Conservation (phyloP, 2,797 vertebrate genomes). For the Dendrocincla fuliginosa region DNA sequence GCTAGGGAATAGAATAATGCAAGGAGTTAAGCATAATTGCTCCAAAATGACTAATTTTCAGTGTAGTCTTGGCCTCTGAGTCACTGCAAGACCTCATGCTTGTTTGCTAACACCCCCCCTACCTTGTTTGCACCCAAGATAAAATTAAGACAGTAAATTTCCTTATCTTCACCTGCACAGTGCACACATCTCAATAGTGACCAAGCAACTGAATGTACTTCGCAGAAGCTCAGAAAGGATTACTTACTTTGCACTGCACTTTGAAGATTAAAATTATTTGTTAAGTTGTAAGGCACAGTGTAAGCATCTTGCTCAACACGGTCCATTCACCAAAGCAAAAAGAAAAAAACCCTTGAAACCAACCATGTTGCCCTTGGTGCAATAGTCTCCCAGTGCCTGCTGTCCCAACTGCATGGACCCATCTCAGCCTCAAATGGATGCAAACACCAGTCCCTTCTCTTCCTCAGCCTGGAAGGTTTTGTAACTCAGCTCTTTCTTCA, state of each 20-base stretch:
- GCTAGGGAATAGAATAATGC: background rate
- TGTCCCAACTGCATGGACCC: background rate
- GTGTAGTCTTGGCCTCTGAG: background rate
- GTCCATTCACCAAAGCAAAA: background rate
- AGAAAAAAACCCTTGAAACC: background rate
- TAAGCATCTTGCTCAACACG: background rate
- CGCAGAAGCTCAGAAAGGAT: background rate
- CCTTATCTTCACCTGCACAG: background rate
- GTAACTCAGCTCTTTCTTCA: background rate
- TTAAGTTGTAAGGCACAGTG: background rate
- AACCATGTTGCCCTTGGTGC: background rate
- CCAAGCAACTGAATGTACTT: background rate
- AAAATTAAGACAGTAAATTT: slow-evolving; percentile 1
- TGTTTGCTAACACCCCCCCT: background rate
- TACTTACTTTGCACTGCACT: background rate
- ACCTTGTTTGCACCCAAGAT: background rate
- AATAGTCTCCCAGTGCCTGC: rapidly evolving
- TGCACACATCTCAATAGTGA: background rate
- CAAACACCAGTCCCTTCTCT: background rate
- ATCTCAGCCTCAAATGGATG: background rate
- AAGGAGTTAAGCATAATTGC: background rate
- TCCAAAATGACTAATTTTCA: background rate
- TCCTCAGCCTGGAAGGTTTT: background rate
- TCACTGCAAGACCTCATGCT: background rate
- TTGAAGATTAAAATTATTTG: background rate